Base-by-base conservation (phyloP, 2,888 invertebrate species). In the Empis livida region DNA sequence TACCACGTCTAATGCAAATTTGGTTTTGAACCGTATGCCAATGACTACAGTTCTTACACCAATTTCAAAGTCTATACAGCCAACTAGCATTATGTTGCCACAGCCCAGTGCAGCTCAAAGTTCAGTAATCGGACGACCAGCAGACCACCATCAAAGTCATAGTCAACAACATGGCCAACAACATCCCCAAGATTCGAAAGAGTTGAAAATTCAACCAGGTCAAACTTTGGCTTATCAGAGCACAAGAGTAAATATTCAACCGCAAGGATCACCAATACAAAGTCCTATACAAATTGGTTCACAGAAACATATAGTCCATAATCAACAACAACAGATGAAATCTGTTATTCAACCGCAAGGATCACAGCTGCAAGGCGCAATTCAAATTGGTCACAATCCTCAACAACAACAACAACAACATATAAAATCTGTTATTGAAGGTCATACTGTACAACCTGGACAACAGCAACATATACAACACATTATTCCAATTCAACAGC, bases 1-100 rank as follows among this genome's bases (percentile, higher is more conserved):
- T 15, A 50, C 59, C 6, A 54, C 56, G 40, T 46, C 52, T 20
- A 23, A 41, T 71, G 20, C 49, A 10, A 53, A 45, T 27, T 42
- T 53, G 1, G 32, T 53, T 6, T 71, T 75, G 49, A 77, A 73
- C 57, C 63, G 79, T 42, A 62, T 79, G 49, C 77, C 79, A 27
- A 74, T 77, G 39, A 74, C 77, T 20, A 74, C 79, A 37, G 73
- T 78, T 23, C 64, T 78, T 55, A 65, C 74, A 13, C 72, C 74
- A 27, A 75, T 75, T 55, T 68, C 77, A 8, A 79, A 79, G 63
- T 74, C 77, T 51, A 59, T 77, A 35, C 75, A 70, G 60, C 61
- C 73, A 2, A 72, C 71, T 47, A 75, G 73, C 48, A 62, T 68
- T 31, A 55, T 65, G 46, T 54, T 69, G 37, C 67, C 68, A 44